A percentile compares a stretch with the other conserved stretches of the same genome.
Evolutionary conservation across 2,888 invertebrate species (phyloP).

Genomic region (Pinctada fucata): DNA sequence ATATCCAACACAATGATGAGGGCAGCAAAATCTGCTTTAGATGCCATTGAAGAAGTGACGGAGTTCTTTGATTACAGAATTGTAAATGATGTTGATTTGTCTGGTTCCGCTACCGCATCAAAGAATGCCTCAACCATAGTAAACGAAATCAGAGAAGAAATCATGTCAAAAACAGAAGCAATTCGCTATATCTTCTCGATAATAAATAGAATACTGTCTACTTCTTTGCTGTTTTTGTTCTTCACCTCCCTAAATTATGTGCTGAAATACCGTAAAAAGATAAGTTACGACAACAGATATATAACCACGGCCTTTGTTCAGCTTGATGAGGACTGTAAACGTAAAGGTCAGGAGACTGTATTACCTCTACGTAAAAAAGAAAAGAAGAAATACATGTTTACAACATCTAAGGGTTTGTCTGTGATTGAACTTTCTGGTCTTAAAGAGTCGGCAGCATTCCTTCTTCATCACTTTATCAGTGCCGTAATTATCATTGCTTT

Average conservation of each 20-base stretch:
- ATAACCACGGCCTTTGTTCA: slow-evolving; percentile 58
- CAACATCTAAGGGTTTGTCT: slow-evolving; percentile 49
- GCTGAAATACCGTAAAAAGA: slow-evolving; percentile 59
- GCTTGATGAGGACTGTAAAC: slow-evolving; percentile 52
- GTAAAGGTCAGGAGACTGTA: slow-evolving; percentile 45
- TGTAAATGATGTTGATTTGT: neutral
- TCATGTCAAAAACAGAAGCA: slow-evolving; percentile 30
- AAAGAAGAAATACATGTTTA: slow-evolving; percentile 58
- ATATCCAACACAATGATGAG: neutral
- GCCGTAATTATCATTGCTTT: slow-evolving; percentile 53
- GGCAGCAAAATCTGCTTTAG: neutral
- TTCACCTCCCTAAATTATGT: slow-evolving; percentile 51
- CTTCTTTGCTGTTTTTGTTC: slow-evolving; percentile 49
- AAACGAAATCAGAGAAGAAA: slow-evolving; percentile 46
- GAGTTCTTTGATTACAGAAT: neutral
- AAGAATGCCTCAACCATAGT: slow-evolving; percentile 41
- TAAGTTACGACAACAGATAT: slow-evolving; percentile 68
- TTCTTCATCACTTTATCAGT: slow-evolving; percentile 58
- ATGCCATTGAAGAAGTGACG: neutral
- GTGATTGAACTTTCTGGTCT: slow-evolving; percentile 51
- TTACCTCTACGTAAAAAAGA: slow-evolving; percentile 65
- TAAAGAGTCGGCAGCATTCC: slow-evolving; percentile 55
- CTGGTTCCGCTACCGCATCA: slow-evolving; percentile 36
- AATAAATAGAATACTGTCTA: slow-evolving; percentile 41
- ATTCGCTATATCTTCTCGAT: slow-evolving; percentile 27